Percentiles rank a stretch among this genome's conserved stretches.
These are phyloP conservation scores for Nothocercus julius DNA, from an alignment of 2,113 vertebrate species.

Conservation along the genomic window DNA sequence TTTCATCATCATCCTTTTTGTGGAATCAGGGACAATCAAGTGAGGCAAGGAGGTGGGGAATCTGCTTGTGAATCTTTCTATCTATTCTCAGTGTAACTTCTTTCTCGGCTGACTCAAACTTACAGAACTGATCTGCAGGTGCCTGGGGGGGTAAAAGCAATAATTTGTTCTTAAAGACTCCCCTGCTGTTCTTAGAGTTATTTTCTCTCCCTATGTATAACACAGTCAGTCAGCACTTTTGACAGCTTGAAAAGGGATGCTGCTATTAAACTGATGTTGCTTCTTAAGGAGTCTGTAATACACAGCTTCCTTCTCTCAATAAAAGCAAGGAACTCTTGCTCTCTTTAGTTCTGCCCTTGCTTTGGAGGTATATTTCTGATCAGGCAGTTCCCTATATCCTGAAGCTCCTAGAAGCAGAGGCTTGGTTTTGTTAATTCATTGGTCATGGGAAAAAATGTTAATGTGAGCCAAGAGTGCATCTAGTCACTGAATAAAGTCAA, in stretches of 20 bases:
- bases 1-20: background rate
- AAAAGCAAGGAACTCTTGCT: background rate
- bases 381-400: background rate
- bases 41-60: fast-evolving
- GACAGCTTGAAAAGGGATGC: background rate
- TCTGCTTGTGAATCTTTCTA: background rate
- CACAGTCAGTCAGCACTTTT: background rate
- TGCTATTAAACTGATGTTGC: background rate
- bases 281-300: background rate
- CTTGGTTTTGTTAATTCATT: conserved; percentile 20
- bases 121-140: background rate
- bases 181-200: background rate
- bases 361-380: background rate
- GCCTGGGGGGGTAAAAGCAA: background rate
- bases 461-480: background rate
- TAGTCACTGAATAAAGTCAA: background rate
- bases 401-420: background rate
- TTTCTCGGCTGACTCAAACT: background rate
- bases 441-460: conserved; percentile 5
- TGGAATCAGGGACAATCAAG: background rate
- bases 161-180: background rate
- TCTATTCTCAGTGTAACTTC: background rate
- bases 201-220: background rate
- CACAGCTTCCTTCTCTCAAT: background rate
- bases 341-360: background rate